phyloP scores from a whole-genome alignment of 37 sponge, comb jelly and placozoan species.

The Geodia barretti region DNA sequence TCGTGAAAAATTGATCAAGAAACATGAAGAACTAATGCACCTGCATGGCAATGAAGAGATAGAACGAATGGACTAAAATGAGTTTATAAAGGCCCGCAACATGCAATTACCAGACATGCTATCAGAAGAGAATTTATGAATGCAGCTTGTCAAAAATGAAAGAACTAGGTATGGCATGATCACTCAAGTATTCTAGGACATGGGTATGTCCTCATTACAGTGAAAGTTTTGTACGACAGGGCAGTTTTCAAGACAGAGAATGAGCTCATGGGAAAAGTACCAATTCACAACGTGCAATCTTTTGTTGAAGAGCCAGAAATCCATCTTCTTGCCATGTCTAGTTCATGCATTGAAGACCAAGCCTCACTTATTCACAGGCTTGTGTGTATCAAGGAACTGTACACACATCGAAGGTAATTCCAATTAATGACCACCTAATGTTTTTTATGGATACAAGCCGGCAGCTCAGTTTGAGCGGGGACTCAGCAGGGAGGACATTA shows the following conservation, averaged over 20 bases:
- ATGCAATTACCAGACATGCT: slow-evolving; percentile 4
- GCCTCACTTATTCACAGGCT: slow-evolving; percentile 31
- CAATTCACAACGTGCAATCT: slow-evolving; percentile 4
- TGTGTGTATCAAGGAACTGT: slow-evolving; percentile 11
- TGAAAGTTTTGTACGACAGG: slow-evolving; percentile 9
- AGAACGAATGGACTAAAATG: neutral
- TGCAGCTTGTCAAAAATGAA: neutral
- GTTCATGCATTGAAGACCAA: slow-evolving; percentile 26
- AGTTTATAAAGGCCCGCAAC: neutral
- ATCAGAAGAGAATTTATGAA: slow-evolving; percentile 3
- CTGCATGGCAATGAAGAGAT: slow-evolving; percentile 35
- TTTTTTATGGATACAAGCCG: slow-evolving; percentile 47
- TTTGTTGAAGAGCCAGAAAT: slow-evolving; percentile 32
- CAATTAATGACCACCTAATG: slow-evolving; percentile 10
- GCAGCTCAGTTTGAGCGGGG: slow-evolving; percentile 47
- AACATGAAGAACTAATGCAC: slow-evolving; percentile 34
- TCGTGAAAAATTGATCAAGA: slow-evolving; percentile 21
- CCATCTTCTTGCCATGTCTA: slow-evolving; percentile 4
- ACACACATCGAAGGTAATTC: slow-evolving; percentile 11
- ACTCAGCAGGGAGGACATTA: slow-evolving; percentile 41
- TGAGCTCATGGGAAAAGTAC: neutral
- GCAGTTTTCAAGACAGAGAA: slow-evolving; percentile 27
- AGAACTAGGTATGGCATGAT: slow-evolving; percentile 27
- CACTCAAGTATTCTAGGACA: slow-evolving; percentile 25
- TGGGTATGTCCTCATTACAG: slow-evolving; percentile 9